Evolutionary conservation across 2,888 invertebrate species (phyloP), one percentile per base, ranked within the genome.

Genomic region (Merodon equestris): DNA sequence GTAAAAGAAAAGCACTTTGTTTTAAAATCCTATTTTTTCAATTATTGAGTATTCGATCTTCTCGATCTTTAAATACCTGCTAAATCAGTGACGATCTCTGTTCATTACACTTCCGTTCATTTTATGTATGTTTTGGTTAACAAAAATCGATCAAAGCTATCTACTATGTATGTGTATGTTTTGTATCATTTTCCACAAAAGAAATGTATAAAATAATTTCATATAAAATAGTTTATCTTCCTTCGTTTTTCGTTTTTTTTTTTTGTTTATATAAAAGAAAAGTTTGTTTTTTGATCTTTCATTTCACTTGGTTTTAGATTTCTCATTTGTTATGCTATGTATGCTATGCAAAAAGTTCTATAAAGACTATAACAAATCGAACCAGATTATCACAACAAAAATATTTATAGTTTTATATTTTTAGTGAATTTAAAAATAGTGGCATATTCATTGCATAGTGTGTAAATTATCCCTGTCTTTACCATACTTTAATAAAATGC

Each of bases 131-230:
- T 27, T 2, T 27, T 27, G 27, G 2, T 27, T 27, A 27, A 27
- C 2, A 27, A 27, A 7, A 76, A 66, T 66, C 64, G 40, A 64
- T 76, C 73, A 68, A 73, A 74, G 54, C 79, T 79, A 79, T 70
- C 79, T 79, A 79, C 74, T 74, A 63, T 74, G 18, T 64, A 53
- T 61, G 53, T 72, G 34, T 76, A 12, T 66, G 27, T 40, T 67
- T 73, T 57, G 50, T 77, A 13, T 40, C 63, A 68, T 74, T 64
- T 64, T 68, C 58, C 42, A 74, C 27, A 74, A 79, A 70, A n/a
- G n/a, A n/a, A 79, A 79, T 38, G 74, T 79, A 74, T 64, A 79
- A 79, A 79, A 79, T 53, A 74, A 79, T 79, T 74, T 50, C 54
- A 54, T 79, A 79, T 60, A 79, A 79, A 79, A 79, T 74, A 79